Conservation (phyloP, 2,888 invertebrate species). For the Scaptomyza reducta region DNA sequence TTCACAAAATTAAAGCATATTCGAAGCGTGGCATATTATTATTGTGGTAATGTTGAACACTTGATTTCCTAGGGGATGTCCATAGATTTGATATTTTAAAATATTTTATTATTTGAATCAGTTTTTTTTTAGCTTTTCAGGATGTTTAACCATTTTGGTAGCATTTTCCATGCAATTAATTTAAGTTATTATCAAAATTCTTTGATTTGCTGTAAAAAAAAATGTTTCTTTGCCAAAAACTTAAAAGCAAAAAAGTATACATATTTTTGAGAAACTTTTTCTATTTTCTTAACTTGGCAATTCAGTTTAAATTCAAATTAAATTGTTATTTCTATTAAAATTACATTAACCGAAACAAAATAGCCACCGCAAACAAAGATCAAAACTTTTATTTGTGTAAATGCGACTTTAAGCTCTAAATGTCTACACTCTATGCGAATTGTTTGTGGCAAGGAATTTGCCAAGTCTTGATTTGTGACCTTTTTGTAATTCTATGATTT, state of each 20-base stretch:
- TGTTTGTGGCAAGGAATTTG: conserved; percentile 3
- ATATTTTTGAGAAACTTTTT: conserved; percentile 10
- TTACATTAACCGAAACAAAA: conserved; percentile 34
- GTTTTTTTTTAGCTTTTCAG: no score
- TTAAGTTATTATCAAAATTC: not conserved
- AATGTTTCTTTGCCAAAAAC: not conserved
- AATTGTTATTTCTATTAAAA: conserved; percentile 53
- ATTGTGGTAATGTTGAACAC: not conserved
- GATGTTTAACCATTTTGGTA: no score
- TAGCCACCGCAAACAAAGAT: conserved; percentile 10
- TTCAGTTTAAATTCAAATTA: conserved; percentile 47
- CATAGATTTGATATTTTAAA: not conserved
- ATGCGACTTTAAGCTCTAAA: conserved; percentile 5
- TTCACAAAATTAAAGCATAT: conserved; percentile 25
- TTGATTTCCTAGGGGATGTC: conserved; percentile 12
- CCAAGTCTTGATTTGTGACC: conserved; percentile 12
- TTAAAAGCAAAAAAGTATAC: not conserved
- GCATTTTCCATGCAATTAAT: not conserved
- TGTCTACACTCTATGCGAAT: conserved; percentile 18
- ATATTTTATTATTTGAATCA: not conserved
- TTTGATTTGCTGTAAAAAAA: not conserved
- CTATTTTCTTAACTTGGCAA: not conserved
- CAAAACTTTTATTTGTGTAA: conserved; percentile 20
- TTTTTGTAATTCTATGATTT: conserved; percentile 31
- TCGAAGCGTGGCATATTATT: not conserved